Base-by-base conservation (phyloP, 2,888 invertebrate species). In the Clistopyga incitator region DNA sequence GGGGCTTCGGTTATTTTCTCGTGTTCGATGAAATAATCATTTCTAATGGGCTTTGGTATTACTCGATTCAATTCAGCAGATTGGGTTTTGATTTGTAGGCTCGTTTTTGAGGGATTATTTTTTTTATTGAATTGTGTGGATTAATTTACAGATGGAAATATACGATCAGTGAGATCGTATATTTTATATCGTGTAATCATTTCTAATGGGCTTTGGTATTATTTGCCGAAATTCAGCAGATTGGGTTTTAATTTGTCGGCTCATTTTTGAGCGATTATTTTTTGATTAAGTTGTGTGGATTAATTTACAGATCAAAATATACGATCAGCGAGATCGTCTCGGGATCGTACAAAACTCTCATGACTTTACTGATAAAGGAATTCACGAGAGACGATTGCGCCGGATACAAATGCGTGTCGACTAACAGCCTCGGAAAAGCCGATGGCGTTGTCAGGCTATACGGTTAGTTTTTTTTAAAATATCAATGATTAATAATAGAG, bases 351-450 rank as follows among this genome's bases (percentile, higher is more conserved):
- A 96, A 96, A 91, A 96, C 96, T 84, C 95, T 95, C 76, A 97
- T 97, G 96, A 95, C 95, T 95, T 94, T 96, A 79, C 94, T 95
- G 47, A 96, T 96, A 89, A 94, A 95, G 74, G 94, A 95, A 91
- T 95, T 96, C 90, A 94, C 94, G 52, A 93, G 92, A 87, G 93
- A 94, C 67, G 96, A 96, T 91, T 94, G 96, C 87, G 97, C 97
- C 56, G 96, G 96, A 42, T 97, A 97, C 94, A 96, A 96, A 92
- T 97, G 97, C 89, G 96, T 97, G 78, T 96, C 97, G 78, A 96
- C 96, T 77, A 97, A 97, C 93, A 97, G 97, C 1, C 94, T 97
- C 70, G 97, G 97, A 81, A 96, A 95, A 90, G 96, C 96, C 20
- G 97, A 97, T 91, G 96, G 96, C 56, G 96, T 96, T 0, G 94